Conservation (phyloP, 2,888 invertebrate species). For the Apoda limacodes region DNA sequence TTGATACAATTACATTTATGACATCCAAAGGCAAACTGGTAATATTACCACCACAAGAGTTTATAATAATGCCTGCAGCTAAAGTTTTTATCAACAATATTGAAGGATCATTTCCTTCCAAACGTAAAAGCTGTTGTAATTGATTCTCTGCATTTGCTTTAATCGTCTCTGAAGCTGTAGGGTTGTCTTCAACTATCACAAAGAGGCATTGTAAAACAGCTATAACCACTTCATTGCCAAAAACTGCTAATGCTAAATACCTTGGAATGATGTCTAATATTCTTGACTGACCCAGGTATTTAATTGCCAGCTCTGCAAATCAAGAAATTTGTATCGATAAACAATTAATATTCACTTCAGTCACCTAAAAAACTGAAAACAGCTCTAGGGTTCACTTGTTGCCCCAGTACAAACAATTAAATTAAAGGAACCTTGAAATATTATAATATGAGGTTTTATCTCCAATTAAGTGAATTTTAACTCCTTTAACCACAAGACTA, state of each 20-base stretch:
- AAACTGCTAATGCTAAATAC: conserved; percentile 69
- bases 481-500: too few species aligned
- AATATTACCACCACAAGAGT: conserved; percentile 56
- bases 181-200: conserved; percentile 79
- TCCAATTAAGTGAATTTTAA: too few species aligned
- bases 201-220: conserved; percentile 75
- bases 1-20: conserved; percentile 57
- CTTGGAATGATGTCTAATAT: conserved; percentile 71
- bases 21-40: conserved; percentile 47
- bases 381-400: too few species aligned
- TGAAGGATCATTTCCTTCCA: conserved; percentile 49
- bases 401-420: too few species aligned
- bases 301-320: conserved; percentile 68
- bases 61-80: conserved; percentile 70
- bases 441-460: too few species aligned
- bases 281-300: conserved; percentile 73
- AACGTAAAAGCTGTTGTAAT: conserved; percentile 43
- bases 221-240: conserved; percentile 67
- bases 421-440: too few species aligned
- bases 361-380: too few species aligned
- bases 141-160: conserved; percentile 55
- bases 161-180: conserved; percentile 64
- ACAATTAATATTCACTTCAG: too few species aligned
- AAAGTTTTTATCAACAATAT: conserved; percentile 65
- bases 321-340: too few species aligned